Base-by-base conservation (phyloP, 2,797 vertebrate species). In the Orientallactaga sibirica region DNA sequence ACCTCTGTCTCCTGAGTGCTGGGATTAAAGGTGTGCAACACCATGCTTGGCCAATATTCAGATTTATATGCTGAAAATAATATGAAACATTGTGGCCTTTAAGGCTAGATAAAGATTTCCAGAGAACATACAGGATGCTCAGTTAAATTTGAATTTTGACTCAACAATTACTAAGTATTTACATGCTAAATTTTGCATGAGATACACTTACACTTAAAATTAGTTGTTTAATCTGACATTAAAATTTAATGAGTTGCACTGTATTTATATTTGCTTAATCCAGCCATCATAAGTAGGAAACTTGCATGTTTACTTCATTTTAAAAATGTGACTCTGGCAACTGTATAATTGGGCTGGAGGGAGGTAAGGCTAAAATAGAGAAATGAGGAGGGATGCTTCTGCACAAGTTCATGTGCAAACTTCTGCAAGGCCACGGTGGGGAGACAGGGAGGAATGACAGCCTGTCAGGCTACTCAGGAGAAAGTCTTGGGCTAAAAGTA, bases 131-230 rank as follows among this genome's bases (percentile, higher is more conserved):
- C 8, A 88, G 66, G 64, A 71, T 77, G 20, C 16, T 88, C 33
- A 66, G 64, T 79, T 91, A 77, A 85, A 92, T 85, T 66, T 91
- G 74, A 91, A 87, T 90, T 93, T 94, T 62, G 93, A 95, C 86
- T 3, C 62, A 94, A 58, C 81, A 73, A 41, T n/a, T 80, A 27
- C 55, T 92, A 88, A 71, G 77, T 82, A 64, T 86, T 90, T 92
- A 77, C 66, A 25, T 83, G 62, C 41, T 92, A 92, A 74, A 86
- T 62, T 86, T 58, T 91, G 8, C 25, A 80, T 48, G 6, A 52
- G 29, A 68, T 27, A 80, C n/a, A 80, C 24, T 88, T 83, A 75
- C n/a, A 80, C 24, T 88, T 83, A 75, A 64, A 90, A 92, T 80
- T 92, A 91, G 73, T 74, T 64, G 84, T 48, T 86, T 92, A 86